Percentiles rank a stretch among this genome's conserved stretches.
Evolutionary conservation across 1,140 invertebrate species (phyloP).

Genomic region (Lepidurus couesii): DNA sequence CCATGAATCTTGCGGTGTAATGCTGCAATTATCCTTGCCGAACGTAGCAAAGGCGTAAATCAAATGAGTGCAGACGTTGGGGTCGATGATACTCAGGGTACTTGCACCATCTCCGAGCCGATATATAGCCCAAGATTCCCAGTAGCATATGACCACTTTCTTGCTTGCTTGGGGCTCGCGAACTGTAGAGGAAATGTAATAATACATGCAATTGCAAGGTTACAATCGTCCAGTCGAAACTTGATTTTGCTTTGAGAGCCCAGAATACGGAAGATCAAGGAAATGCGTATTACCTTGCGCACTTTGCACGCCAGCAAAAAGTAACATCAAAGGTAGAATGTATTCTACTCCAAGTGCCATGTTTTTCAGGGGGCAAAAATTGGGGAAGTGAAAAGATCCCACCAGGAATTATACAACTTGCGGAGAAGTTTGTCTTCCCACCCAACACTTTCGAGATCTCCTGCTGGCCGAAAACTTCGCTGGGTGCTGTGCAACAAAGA

Average conservation of each 20-base stretch:
- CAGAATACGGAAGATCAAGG: background rate
- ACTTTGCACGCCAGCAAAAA: background rate
- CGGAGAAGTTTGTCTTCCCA: background rate
- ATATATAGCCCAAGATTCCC: constrained; percentile 72
- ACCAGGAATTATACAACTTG: background rate
- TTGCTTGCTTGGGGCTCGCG: constrained; percentile 39
- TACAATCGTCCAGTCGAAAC: background rate
- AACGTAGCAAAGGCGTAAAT: constrained; percentile 82
- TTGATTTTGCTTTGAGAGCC: background rate
- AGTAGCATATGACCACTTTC: constrained; percentile 70
- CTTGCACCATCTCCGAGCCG: constrained; percentile 58
- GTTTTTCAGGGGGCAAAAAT: background rate
- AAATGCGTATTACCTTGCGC: background rate
- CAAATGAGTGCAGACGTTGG: constrained; percentile 75
- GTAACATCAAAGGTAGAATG: background rate
- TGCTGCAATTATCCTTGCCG: constrained; percentile 55
- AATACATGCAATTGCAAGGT: too few relatives aligned
- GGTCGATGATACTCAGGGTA: constrained; percentile 62
- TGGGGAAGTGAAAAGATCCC: background rate
- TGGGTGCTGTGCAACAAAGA: background rate
- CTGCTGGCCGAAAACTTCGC: background rate
- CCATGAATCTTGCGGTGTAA: constrained; percentile 62
- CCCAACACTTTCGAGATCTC: background rate
- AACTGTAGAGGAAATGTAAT: background rate
- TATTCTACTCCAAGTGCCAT: background rate